Evolutionary conservation across 30 jellyfish, hydroid and myxozoan genomes (phyloP), one percentile per base, ranked within the genome.

Genomic region (Catostylus mosaicus): DNA sequence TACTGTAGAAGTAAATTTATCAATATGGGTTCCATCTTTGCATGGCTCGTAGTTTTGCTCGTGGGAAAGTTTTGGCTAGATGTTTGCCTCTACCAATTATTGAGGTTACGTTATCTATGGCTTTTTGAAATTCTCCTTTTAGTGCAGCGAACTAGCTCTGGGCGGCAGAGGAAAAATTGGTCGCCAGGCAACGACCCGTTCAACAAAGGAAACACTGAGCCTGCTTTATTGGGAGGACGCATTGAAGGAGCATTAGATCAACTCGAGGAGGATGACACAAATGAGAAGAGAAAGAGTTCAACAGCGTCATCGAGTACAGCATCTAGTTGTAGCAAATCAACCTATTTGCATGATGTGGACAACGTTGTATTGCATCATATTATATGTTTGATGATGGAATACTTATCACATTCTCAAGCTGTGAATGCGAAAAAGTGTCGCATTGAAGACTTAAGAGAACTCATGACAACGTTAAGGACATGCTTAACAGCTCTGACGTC

Each of bases 141-240:
- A 59, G 71, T 23, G 71, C 71, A 59, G 38, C 71, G 71, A 8
- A 9, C 78, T 16, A 40, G 9, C 24, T 24, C 84, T 11, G 63
- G 57, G 19, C 92, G 92, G 31, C 78, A 61, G 37, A 33, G 92
- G 57, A 54, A 66, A 32, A 31, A 29, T 6, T 82, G 92, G 92
- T 60, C 92, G 2, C 92, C 92, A 8, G 23, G 65, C 36, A 38
- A 69, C 43, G 85, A 82, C 43, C 86, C 86, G 22, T 82, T 82
- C 72, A 54, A 38, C 63, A 68, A 57, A 57, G 86, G 85, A 30
- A 40, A 32, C 36, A 29, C 84, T 9, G 80, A 57, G 52, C 1
- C 80, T 0, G 3, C 72, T 0, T 40, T 72, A 19, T 78, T 67
- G 31, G 86, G 83, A 24, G 92, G 91, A 18, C 50, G 67, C 11